These are phyloP conservation scores for Scelioninae gen. 1 DNA, from an alignment of 2,888 invertebrate species.

Conservation along the genomic window DNA sequence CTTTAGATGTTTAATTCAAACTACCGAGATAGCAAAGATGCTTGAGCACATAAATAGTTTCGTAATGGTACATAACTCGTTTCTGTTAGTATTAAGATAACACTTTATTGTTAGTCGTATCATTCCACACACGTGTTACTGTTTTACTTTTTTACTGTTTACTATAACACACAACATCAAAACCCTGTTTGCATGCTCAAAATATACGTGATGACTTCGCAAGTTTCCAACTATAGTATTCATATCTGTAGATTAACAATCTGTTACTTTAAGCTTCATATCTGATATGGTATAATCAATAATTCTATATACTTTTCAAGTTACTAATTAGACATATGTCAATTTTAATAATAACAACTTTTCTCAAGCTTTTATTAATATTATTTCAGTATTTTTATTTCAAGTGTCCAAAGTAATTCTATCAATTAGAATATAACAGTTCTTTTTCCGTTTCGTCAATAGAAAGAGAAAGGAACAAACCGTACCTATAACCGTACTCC, in stretches of 20 bases:
- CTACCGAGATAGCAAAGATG: background rate
- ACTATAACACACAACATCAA: slow-evolving; percentile 11
- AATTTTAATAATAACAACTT: too few relatives aligned
- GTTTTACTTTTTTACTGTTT: background rate
- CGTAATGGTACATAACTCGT: background rate
- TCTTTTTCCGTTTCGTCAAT: too few relatives aligned
- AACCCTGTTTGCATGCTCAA: background rate
- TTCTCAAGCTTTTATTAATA: too few relatives aligned
- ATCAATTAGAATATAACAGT: too few relatives aligned
- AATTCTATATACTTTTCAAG: too few relatives aligned
- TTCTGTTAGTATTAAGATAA: background rate
- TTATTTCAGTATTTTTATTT: too few relatives aligned
- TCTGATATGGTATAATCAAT: background rate
- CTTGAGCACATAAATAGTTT: background rate
- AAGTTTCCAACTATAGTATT: background rate
- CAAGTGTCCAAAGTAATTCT: too few relatives aligned
- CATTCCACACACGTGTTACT: background rate
- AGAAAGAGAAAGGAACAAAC: too few relatives aligned
- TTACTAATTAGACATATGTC: too few relatives aligned
- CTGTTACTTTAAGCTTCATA: background rate
- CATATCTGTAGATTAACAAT: background rate
- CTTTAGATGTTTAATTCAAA: background rate
- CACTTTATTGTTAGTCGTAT: background rate
- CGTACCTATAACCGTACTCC: too few relatives aligned
- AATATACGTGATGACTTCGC: background rate